Conservation (phyloP, 2,113 vertebrate genomes). For the Paramisgurnus dabryanus region DNA sequence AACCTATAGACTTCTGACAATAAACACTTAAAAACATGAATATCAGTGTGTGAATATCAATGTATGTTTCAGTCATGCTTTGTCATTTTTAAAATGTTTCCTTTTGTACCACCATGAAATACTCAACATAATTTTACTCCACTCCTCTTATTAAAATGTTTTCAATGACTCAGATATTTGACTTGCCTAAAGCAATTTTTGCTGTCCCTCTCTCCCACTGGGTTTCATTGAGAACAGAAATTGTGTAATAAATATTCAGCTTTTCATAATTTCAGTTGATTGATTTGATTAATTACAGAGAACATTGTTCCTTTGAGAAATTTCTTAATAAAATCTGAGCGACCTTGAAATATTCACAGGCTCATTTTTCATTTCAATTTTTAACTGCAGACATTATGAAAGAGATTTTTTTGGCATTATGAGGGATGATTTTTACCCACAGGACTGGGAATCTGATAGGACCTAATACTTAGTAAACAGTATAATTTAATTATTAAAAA, state of each 20-base stretch:
- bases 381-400: neutral
- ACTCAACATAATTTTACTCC: neutral
- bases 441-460: neutral
- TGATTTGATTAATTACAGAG: slow-evolving; percentile 7
- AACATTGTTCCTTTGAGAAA: neutral
- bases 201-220: slow-evolving; percentile 5
- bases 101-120: neutral
- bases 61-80: neutral
- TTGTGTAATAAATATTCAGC: slow-evolving; percentile 28
- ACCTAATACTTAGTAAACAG: too few relatives aligned
- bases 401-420: neutral
- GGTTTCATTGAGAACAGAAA: neutral
- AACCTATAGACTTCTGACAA: too few relatives aligned
- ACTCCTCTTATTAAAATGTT: neutral
- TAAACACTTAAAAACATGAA: too few relatives aligned
- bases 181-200: slow-evolving; percentile 34
- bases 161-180: neutral
- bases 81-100: neutral
- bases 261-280: slow-evolving; percentile 6
- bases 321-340: slow-evolving; percentile 29
- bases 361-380: slow-evolving; percentile 13
- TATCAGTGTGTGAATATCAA: too few relatives aligned
- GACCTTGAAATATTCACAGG: neutral
- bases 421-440: neutral
- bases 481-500: too few relatives aligned